phyloP scores from a whole-genome alignment of 2,888 invertebrate genomes.

The Hyppa rectilinea region DNA sequence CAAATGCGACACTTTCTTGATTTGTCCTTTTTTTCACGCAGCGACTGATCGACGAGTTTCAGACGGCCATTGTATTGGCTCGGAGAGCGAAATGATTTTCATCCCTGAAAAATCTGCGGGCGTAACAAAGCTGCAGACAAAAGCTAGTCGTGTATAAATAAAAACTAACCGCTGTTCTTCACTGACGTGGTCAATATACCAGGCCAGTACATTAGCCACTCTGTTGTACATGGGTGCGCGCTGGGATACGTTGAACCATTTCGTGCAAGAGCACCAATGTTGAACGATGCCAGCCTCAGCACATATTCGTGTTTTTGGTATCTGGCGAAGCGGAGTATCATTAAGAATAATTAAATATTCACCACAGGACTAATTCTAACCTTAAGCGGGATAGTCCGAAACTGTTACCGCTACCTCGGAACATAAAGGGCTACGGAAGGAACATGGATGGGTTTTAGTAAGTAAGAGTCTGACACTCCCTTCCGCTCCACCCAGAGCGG shows the following conservation, averaged over 20 bases:
- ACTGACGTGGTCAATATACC: slow-evolving; percentile 84
- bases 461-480: too few relatives aligned
- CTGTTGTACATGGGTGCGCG: slow-evolving; percentile 85
- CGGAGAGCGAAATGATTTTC: background rate
- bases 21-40: background rate
- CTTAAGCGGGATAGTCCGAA: too few relatives aligned
- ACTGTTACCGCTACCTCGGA: too few relatives aligned
- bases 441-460: too few relatives aligned
- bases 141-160: background rate
- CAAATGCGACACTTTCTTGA: background rate
- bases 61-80: background rate
- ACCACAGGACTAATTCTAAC: background rate
- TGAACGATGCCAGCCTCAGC: slow-evolving; percentile 97
- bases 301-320: slow-evolving; percentile 94
- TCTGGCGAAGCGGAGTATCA: slow-evolving; percentile 76
- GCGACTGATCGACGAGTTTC: background rate
- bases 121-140: background rate
- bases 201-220: slow-evolving; percentile 91
- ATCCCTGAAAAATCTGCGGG: background rate
- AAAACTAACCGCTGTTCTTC: slow-evolving; percentile 68
- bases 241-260: slow-evolving; percentile 92
- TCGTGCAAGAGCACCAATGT: slow-evolving; percentile 98
- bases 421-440: too few relatives aligned
- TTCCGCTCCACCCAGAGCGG: too few relatives aligned
- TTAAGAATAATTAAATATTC: slow-evolving; percentile 7